Base-by-base conservation (phyloP, 2,113 vertebrate species). In the Nicator chloris region DNA sequence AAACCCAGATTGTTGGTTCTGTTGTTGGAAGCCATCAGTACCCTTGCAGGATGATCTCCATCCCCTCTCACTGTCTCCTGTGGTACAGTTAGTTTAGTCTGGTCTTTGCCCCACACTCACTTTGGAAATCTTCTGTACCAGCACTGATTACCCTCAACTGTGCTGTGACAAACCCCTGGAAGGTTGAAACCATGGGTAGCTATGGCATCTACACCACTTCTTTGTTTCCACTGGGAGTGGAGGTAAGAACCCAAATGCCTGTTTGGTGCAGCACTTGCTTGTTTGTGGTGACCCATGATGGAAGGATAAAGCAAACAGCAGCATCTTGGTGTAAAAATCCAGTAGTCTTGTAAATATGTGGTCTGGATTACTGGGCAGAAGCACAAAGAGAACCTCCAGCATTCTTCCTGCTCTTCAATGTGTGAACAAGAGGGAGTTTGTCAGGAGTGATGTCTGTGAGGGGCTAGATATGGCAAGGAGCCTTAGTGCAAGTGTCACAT, bases 271-370 rank as follows among this genome's bases (percentile, higher is more conserved):
- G 45, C 20, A 76, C 5, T 23, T 56, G 63, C 13, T 78, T 3
- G 1, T 82, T 66, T 2, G 4, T 64, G 10, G 35, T 47, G 59
- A 15, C 15, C 42, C 9, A 1, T 24, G 27, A 44, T 39, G 16
- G 49, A 57, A 60, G 13, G 28, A 70, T 61, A 71, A 92, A 61
- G 39, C 53, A 90, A 77, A 59, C 63, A 75, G 13, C 44, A 61
- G 42, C 30, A 64, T 11, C 33, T 47, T 61, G 40, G 42, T 88
- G 47, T 61, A 47, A 72, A 73, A 82, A 66, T 42, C 12, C 53
- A 44, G 26, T 78, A 20, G 9, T 71, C 33, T 61, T 12, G 2
- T 71, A 45, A 30, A 40, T 16, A 45, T 0, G 0, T 91, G 15
- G 27, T 31, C 28, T 57, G 16, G 14, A 13, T 50, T 28, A 17